phyloP scores from a whole-genome alignment of 2,797 vertebrate genomes.

The Gymnopithys bicolor region DNA sequence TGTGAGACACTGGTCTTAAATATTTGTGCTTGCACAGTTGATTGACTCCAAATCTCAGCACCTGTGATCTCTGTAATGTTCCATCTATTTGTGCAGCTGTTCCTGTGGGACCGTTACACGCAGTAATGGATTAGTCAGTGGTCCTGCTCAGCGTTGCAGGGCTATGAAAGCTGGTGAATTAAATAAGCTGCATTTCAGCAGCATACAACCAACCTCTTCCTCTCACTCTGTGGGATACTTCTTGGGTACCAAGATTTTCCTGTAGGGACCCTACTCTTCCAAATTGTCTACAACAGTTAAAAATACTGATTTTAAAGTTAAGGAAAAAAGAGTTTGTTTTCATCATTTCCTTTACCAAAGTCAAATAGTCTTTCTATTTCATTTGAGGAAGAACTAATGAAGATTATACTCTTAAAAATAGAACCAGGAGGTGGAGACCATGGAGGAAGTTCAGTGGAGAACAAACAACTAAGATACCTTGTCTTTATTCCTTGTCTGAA shows the following conservation, averaged over 20 bases:
- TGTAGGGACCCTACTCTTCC: neutral
- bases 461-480: neutral
- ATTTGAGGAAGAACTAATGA: neutral
- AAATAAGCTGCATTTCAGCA: neutral
- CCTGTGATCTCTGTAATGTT: conserved; percentile 51
- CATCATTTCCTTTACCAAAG: neutral
- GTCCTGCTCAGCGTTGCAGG: neutral
- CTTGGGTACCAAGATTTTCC: neutral
- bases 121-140: conserved; percentile 55
- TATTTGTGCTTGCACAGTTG: conserved; percentile 29
- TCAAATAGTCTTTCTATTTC: neutral
- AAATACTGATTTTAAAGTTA: neutral
- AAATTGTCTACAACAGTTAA: neutral
- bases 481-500: neutral
- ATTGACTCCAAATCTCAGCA: conserved; percentile 52
- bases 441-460: neutral
- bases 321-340: neutral
- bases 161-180: neutral
- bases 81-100: conserved; percentile 57
- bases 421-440: neutral
- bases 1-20: neutral
- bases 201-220: neutral
- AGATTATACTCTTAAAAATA: neutral
- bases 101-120: neutral
- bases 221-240: neutral